Evolutionary conservation across 1,140 invertebrate species (phyloP), one percentile per base, ranked within the genome.

Genomic region (Drosophila seguyi): DNA sequence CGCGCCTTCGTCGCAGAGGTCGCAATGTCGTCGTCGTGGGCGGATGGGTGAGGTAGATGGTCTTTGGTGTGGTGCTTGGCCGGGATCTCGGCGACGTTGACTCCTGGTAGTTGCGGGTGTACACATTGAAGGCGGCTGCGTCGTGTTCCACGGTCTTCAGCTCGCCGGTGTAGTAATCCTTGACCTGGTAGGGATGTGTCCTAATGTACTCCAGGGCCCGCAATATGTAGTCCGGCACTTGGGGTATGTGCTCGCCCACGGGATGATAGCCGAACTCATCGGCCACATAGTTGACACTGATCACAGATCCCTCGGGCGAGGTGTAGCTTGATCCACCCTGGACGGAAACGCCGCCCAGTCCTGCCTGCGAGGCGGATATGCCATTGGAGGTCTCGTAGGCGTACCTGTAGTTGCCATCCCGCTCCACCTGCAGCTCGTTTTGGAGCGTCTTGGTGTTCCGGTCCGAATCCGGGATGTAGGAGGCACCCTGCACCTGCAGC

Each of bases 321-420:
- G 59, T 81, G 62, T 87, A 92, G 29, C 75, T 83, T 16, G 73
- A 76, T 6, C 78, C 73, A 16, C 91, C 91, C 39, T 92, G 77
- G 2, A 91, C 67, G 4, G 77, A 55, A 4, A 75, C 58, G 13
- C 90, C 91, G 8, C 79, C 88, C 11, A 82, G n/a, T 14, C 95
- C 95, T 25, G 92, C 81, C 52, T 95, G 95, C 44, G 94, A 92
- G 6, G 93, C 94, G 22, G 93, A 91, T 75, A 95, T 95, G 10
- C 95, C 95, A 81, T 95, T 95, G 25, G 93, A 95, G 36, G 95
- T 95, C 74, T 95, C 91, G 77, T 95, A 96, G 16, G 73, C 72
- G 57, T 92, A 92, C 14, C 57, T 79, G 76, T 92, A 92, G 69
- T 94, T 95, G 68, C 94, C 94, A 72, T 95, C 94, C n/a, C 61